Evolutionary conservation across 1,140 invertebrate genomes (phyloP).

Genomic region (Marisa cornuarietis): DNA sequence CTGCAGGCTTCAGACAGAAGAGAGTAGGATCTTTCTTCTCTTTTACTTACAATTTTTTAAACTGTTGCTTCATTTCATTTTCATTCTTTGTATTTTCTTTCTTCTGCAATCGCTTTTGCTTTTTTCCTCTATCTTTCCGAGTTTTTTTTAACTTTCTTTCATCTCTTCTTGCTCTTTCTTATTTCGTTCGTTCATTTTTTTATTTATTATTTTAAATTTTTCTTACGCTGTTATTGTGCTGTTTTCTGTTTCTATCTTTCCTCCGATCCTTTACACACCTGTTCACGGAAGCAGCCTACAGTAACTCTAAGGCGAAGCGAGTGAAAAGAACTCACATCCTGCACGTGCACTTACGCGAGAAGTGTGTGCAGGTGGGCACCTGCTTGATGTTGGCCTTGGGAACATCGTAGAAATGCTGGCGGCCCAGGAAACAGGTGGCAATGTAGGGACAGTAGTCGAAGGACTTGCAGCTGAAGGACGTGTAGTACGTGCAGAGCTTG

Average conservation of each 20-base stretch:
- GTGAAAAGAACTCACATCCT: too few relatives aligned
- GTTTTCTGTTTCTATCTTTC: background rate
- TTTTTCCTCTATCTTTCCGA: background rate
- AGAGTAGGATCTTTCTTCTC: too few relatives aligned
- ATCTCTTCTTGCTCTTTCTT: background rate
- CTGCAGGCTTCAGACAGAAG: too few relatives aligned
- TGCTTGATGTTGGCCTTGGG: conserved; percentile 42
- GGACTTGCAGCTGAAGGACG: conserved; percentile 50
- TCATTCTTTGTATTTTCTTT: too few relatives aligned
- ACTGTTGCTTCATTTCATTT: background rate
- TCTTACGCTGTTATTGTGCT: background rate
- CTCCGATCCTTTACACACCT: too few relatives aligned
- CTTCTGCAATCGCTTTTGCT: background rate
- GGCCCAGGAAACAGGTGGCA: conserved; percentile 49
- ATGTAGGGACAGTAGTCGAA: conserved; percentile 55
- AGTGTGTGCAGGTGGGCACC: conserved; percentile 49
- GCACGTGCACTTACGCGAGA: conserved; percentile 44
- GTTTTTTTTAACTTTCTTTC: too few relatives aligned
- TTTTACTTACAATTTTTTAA: background rate
- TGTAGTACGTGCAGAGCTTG: conserved; percentile 49
- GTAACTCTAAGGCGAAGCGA: too few relatives aligned
- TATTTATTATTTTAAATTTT: background rate
- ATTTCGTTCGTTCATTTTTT: background rate
- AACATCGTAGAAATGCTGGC: conserved; percentile 46
- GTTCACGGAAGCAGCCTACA: too few relatives aligned